Evolutionary conservation across 2,797 vertebrate genomes (phyloP), one percentile per base, ranked within the genome.

Genomic region (Hoplostethus atlanticus): DNA sequence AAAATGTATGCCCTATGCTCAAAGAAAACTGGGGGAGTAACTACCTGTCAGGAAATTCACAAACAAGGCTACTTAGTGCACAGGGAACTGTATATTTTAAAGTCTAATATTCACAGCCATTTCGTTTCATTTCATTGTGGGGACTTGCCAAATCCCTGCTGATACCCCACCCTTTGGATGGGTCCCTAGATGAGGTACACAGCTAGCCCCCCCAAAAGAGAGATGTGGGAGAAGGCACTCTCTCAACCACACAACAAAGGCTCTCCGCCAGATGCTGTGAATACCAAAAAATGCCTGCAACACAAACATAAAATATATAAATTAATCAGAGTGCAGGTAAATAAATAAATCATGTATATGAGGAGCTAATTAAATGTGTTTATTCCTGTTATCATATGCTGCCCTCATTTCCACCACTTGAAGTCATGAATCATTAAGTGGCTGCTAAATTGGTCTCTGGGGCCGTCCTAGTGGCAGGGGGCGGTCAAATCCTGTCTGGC

Each of bases 391-490:
- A 96, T 96, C 96, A 91, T 96, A 96, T 94, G 95, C 96, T 96
- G 96, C 95, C 94, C 94, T 95, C 91, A 95, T 96, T 96, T 96
- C 92, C 94, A 95, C 90, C 94, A 95, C 95, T 96, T 96, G 95
- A 96, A 96, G 95, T 95, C 94, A 96, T 97, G 96, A 97, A 97
- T 97, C 96, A 96, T 96, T 97, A 97, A 98, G 95, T 95, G 95
- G 95, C 93, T 92, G 94, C 95, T 97, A 97, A 97, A 97, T 97
- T 98, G 96, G 96, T 95, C 97, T 96, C 96, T 88, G 71, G 96
- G 95, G 96, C 94, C 83, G 85, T 93, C 91, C 91, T 87, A 73
- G 88, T 94, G 94, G 91, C 93, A 94, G 82, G 94, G 93, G 92
- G 92, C 92, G 93, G 95, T 96, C 95, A 96, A 94, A 94, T 95